Evolutionary conservation across 2,797 vertebrate genomes (phyloP).

Genomic region (Chaunax sp.): DNA sequence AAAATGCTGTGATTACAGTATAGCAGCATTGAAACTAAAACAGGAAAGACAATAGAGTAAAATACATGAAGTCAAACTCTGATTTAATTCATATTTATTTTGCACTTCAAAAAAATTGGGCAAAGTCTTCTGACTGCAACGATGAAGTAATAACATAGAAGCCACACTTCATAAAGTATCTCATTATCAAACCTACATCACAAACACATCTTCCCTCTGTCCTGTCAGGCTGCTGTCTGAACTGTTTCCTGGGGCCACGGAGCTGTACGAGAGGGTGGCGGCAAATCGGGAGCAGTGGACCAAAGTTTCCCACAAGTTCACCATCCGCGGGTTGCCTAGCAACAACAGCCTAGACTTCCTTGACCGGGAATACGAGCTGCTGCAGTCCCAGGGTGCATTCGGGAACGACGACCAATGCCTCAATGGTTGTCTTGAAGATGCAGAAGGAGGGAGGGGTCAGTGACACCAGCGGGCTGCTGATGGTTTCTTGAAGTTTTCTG

Average conservation of each 20-base stretch:
- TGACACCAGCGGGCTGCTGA: slow-evolving; percentile 57
- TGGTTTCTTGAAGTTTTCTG: slow-evolving; percentile 54
- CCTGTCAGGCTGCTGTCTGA: slow-evolving; percentile 91
- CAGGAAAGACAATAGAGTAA: background rate
- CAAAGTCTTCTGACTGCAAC: too few relatives aligned
- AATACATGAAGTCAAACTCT: background rate
- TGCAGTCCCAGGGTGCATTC: slow-evolving; percentile 84
- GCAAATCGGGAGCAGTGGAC: slow-evolving; percentile 97
- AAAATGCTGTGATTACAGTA: background rate
- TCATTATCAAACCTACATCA: background rate
- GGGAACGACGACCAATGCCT: slow-evolving; percentile 82
- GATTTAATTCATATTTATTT: background rate
- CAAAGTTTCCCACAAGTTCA: slow-evolving; percentile 98
- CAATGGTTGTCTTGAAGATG: slow-evolving; percentile 89
- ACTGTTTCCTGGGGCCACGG: slow-evolving; percentile 88
- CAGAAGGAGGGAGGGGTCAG: slow-evolving; percentile 73
- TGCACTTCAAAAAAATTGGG: background rate
- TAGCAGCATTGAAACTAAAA: background rate
- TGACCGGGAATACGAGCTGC: slow-evolving; percentile 93
- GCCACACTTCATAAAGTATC: background rate
- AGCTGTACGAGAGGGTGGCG: slow-evolving; percentile 93
- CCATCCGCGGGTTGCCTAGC: slow-evolving; percentile 94
- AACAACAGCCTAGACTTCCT: slow-evolving; percentile 98
- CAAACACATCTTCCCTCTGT: slow-evolving; percentile 3
- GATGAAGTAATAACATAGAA: background rate